Evolutionary conservation across 2,888 invertebrate genomes (phyloP).

Genomic region (Drosophila nr. medialis): DNA sequence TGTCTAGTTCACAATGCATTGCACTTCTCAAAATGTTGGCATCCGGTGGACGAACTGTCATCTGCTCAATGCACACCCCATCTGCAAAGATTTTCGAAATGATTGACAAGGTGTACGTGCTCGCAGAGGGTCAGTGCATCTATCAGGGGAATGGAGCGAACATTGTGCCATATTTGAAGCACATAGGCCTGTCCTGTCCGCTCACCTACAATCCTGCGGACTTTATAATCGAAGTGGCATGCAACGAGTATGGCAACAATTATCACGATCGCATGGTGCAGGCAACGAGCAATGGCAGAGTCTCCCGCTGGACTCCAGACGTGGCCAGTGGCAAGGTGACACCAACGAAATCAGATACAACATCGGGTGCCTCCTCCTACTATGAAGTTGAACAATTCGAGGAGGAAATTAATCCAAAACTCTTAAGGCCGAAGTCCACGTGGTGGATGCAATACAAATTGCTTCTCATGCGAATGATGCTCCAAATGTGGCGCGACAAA

Average conservation of each 20-base stretch:
- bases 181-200: conserved; percentile 93
- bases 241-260: conserved; percentile 90
- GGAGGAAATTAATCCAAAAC: conserved; percentile 85
- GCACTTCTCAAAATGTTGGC: conserved; percentile 93
- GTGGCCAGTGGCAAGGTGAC: conserved; percentile 53
- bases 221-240: conserved; percentile 93
- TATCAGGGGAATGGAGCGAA: conserved; percentile 93
- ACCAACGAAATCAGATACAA: conserved; percentile 79
- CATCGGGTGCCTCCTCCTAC: conserved; percentile 79
- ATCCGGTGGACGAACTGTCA: conserved; percentile 93
- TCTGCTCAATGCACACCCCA: conserved; percentile 98
- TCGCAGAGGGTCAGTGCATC: conserved; percentile 95
- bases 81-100: conserved; percentile 95
- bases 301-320: conserved; percentile 85
- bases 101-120: conserved; percentile 95
- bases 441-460: conserved; percentile 89
- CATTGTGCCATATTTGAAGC: conserved; percentile 92
- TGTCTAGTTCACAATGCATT: conserved; percentile 95
- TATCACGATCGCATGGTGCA: conserved; percentile 89
- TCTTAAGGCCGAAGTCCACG: conserved; percentile 86
- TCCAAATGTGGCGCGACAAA: conserved; percentile 91
- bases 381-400: conserved; percentile 81
- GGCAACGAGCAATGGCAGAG: conserved; percentile 88
- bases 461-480: conserved; percentile 88
- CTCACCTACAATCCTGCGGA: conserved; percentile 98